Conservation (phyloP, 2,888 invertebrate species). For the Xanthorhoe designata region DNA sequence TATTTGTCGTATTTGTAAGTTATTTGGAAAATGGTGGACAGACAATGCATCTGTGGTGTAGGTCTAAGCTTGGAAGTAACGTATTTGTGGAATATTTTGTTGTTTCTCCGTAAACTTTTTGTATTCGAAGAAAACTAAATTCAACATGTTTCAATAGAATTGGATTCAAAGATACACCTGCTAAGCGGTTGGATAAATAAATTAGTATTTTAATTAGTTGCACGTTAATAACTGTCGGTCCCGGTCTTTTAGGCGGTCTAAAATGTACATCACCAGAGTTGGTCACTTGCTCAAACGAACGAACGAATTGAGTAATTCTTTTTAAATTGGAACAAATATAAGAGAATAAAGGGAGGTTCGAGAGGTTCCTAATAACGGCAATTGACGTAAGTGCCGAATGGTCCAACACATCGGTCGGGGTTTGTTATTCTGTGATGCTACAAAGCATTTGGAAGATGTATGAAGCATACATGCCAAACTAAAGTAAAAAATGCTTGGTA, state of each 20-base stretch:
- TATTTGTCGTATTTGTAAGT: constrained; percentile 52
- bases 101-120: neutral
- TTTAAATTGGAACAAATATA: constrained; percentile 33
- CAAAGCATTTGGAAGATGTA: no score
- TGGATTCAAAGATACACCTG: constrained; percentile 19
- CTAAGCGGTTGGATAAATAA: constrained; percentile 25
- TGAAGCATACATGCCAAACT: no score
- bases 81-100: constrained; percentile 7
- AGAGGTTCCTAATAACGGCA: constrained; percentile 64
- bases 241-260: no score
- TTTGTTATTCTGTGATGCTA: constrained; percentile 51
- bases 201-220: no score
- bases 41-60: constrained; percentile 33
- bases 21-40: constrained; percentile 45
- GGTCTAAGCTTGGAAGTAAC: constrained; percentile 14
- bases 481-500: no score
- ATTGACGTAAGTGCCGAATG: constrained; percentile 60
- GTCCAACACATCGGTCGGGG: constrained; percentile 56
- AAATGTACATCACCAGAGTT: no score
- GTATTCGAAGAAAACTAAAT: neutral
- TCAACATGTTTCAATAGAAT: constrained; percentile 1
- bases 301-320: constrained; percentile 36
- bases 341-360: constrained; percentile 61
- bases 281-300: no score
- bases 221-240: no score